Conservation (phyloP, 1,140 invertebrate genomes). For the Brachionus paranguensis region DNA sequence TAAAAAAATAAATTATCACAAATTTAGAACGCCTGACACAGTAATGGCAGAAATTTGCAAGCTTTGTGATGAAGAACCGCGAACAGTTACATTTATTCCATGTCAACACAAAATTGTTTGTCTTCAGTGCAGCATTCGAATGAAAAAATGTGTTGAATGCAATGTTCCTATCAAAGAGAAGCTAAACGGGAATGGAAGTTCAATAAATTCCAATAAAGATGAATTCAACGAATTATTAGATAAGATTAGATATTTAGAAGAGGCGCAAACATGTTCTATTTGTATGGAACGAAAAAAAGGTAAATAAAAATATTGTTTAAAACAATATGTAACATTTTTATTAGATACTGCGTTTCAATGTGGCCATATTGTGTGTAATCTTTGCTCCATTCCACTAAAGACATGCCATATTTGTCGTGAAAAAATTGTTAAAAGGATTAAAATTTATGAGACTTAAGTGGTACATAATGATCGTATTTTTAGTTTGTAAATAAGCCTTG, state of each 20-base stretch:
- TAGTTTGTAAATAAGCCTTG: not conserved
- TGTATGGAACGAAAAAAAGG: slow-evolving; percentile 62
- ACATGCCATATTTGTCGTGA: slow-evolving; percentile 87
- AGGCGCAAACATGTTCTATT: slow-evolving; percentile 67
- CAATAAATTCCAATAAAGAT: not conserved
- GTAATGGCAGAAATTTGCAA: slow-evolving; percentile 58
- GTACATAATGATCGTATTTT: not conserved
- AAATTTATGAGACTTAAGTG: slow-evolving; percentile 57
- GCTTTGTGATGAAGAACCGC: slow-evolving; percentile 65
- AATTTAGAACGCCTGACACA: not conserved
- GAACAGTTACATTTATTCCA: slow-evolving; percentile 65
- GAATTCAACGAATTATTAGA: slow-evolving; percentile 3
- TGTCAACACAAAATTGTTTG: slow-evolving; percentile 72
- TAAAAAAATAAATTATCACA: not conserved
- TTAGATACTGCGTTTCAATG: slow-evolving; percentile 76
- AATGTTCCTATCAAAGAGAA: slow-evolving; percentile 58
- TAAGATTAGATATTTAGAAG: slow-evolving; percentile 79
- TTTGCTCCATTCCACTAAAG: slow-evolving; percentile 72
- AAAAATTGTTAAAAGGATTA: slow-evolving; percentile 80
- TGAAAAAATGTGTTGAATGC: slow-evolving; percentile 74
- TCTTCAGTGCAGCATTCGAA: slow-evolving; percentile 68
- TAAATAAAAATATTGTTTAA: not conserved
- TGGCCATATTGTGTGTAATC: slow-evolving; percentile 76
- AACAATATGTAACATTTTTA: not conserved
- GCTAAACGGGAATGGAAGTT: not conserved